phyloP scores from a whole-genome alignment of 2,113 vertebrate genomes.

The Cinclus cinclus region DNA sequence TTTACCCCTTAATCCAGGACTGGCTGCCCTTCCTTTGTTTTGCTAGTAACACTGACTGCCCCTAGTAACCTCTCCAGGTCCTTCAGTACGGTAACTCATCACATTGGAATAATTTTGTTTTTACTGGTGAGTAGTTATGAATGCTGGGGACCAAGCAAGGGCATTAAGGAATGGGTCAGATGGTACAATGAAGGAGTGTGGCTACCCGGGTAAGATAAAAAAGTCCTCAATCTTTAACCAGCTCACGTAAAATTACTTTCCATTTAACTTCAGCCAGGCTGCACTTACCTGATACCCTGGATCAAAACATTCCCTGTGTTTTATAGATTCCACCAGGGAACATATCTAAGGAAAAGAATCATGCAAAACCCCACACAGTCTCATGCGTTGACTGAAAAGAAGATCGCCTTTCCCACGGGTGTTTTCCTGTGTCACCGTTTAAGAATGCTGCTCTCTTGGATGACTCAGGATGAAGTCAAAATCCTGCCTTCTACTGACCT shows the following conservation, averaged over 20 bases:
- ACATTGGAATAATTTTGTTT: background rate
- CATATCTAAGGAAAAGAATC: background rate
- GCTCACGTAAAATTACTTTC: background rate
- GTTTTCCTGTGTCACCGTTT: background rate
- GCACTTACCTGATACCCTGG: background rate
- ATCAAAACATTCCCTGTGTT: background rate
- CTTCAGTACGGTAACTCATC: background rate
- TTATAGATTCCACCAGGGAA: background rate
- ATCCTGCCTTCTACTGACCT: background rate
- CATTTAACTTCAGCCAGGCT: background rate
- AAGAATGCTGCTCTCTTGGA: background rate
- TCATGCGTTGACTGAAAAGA: background rate
- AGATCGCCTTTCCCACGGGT: background rate
- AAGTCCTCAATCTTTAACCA: background rate
- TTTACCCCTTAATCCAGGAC: background rate
- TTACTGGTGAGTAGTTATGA: background rate
- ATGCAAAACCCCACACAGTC: background rate
- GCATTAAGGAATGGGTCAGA: background rate
- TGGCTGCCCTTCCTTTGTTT: background rate
- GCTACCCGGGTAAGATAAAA: background rate
- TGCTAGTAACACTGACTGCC: background rate
- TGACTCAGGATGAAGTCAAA: constrained; percentile 39
- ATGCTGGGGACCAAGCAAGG: background rate
- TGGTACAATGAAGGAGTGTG: background rate
- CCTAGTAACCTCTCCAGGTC: background rate